Base-by-base conservation (phyloP, 2,113 vertebrate species). In the Catharus minimus region DNA sequence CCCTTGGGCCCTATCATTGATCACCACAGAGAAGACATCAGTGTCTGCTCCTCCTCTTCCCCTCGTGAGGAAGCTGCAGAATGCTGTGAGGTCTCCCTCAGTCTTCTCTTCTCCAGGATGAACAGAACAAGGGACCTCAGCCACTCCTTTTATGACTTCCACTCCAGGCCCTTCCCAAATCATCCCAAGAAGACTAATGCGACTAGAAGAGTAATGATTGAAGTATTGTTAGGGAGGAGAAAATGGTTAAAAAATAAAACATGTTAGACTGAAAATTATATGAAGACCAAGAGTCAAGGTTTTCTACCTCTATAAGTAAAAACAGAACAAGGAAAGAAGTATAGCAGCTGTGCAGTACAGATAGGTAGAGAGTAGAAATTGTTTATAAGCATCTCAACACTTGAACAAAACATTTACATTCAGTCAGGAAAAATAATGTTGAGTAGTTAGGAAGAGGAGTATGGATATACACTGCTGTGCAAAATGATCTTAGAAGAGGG, bases 221-320 rank as follows among this genome's bases (percentile, higher is more conserved):
- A 71, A 55, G 24, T 47, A 30, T 80, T 81, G 38, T 28, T 49
- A 49, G 44, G 15, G 24, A 79, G 21, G 33, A 87, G 33, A 73
- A 89, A 85, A 76, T 55, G 16, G 18, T 41, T 55, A 33, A 38
- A 56, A 87, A 66, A 23, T 49, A 53, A 72, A 84, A n/a, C 11
- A 17, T n/a, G 4, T 47, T 67, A 82, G 50, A 55, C 36, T 44
- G 28, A 10, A 79, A 85, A 55, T 76, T 3, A 43, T 39, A 85
- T 26, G 38, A 82, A 73, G 46, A 73, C 32, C 57, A 85, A 44
- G 15, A 41, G 23, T 46, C 36, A 53, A 39, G 19, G 11, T 41
- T 84, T 91, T 92, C 46, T 46, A 68, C 16, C 23, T 87, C 78
- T 41, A 49, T 78, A 71, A 67, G 86, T 83, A 53, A 58, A 92